Percentiles rank a stretch among this genome's conserved stretches.
phyloP scores from a whole-genome alignment of 2,888 invertebrate species.

The Ectobius pallidus region DNA sequence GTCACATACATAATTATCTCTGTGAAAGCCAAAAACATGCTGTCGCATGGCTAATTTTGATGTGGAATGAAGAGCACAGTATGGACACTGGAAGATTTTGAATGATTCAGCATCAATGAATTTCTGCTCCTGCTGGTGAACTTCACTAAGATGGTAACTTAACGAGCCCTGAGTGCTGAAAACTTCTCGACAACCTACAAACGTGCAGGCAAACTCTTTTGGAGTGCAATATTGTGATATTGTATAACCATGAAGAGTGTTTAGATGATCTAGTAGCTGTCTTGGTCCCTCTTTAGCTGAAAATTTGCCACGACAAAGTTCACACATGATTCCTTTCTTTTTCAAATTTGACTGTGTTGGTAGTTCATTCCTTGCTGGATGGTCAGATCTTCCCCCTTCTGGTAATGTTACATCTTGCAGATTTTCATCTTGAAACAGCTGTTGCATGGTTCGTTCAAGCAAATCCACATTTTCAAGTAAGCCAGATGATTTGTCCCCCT shows the following conservation, averaged over 20 bases:
- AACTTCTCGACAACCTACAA: slow-evolving; percentile 27
- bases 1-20: slow-evolving; percentile 43
- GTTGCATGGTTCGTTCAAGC: slow-evolving; percentile 23
- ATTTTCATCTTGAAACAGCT: slow-evolving; percentile 2
- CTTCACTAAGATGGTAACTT: slow-evolving; percentile 17
- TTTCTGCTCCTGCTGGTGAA: slow-evolving; percentile 18
- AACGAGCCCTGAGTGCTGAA: slow-evolving; percentile 29
- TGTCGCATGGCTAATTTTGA: slow-evolving; percentile 55
- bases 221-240: slow-evolving; percentile 22
- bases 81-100: slow-evolving; percentile 40
- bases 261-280: slow-evolving; percentile 41
- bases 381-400: neutral
- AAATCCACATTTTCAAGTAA: neutral
- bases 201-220: slow-evolving; percentile 19
- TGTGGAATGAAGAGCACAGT: slow-evolving; percentile 47
- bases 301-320: slow-evolving; percentile 61
- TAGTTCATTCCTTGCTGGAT: slow-evolving; percentile 6
- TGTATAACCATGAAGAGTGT: slow-evolving; percentile 38
- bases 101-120: slow-evolving; percentile 20
- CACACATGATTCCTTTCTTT: slow-evolving; percentile 51
- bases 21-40: slow-evolving; percentile 43
- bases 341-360: slow-evolving; percentile 7
- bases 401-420: neutral
- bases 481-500: neutral
- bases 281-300: slow-evolving; percentile 54